phyloP scores from a whole-genome alignment of 1,140 invertebrate genomes.

The Leptinotarsa defecta region DNA sequence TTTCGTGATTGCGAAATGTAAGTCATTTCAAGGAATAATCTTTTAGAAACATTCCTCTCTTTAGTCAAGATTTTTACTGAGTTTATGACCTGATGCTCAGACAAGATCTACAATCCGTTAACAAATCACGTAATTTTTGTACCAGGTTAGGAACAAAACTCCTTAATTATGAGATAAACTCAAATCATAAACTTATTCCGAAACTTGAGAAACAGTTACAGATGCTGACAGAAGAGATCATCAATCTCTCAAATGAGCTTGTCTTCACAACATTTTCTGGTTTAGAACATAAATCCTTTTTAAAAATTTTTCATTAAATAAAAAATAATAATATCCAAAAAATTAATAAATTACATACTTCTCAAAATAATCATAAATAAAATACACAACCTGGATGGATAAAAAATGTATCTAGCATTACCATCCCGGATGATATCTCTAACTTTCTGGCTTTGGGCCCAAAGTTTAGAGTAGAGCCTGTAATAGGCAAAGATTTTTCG shows the following conservation, averaged over 20 bases:
- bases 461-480: neutral
- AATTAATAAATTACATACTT: neutral
- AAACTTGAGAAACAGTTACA: neutral
- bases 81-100: neutral
- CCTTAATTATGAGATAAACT: neutral
- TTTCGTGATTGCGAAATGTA: too few relatives aligned
- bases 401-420: neutral
- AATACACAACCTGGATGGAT: neutral
- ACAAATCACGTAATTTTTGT: neutral
- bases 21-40: too few relatives aligned
- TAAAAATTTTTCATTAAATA: neutral
- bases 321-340: neutral
- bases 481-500: neutral
- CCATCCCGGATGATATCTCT: neutral
- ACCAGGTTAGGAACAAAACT: constrained; percentile 12
- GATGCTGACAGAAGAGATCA: too few relatives aligned
- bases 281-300: neutral
- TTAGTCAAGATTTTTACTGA: too few relatives aligned
- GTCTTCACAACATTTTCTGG: neutral
- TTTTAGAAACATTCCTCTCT: too few relatives aligned
- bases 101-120: neutral
- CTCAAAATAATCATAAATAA: neutral
- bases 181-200: neutral
- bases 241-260: neutral
- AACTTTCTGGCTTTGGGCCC: neutral